These are phyloP conservation scores for Pipistrellus pipistrellus DNA, from an alignment of 2,797 vertebrate species.

Conservation along the genomic window DNA sequence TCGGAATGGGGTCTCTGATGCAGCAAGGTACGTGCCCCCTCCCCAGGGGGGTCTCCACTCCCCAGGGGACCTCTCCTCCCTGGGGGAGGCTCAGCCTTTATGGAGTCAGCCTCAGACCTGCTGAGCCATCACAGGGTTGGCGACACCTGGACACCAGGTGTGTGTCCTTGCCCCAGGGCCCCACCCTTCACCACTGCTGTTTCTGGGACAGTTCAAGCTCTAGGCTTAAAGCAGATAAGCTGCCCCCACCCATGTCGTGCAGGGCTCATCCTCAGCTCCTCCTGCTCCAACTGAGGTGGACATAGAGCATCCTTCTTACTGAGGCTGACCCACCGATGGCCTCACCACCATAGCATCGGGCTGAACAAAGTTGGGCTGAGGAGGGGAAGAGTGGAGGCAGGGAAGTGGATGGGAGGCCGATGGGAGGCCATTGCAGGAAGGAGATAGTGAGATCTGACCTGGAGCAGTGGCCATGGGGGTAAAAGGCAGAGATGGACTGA, in stretches of 20 bases:
- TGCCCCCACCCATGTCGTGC: accelerated
- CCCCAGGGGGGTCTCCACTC: too few species aligned
- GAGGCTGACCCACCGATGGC: background rate
- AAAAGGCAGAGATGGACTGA: background rate
- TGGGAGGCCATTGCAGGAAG: background rate
- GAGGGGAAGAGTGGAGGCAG: background rate
- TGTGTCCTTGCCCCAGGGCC: background rate
- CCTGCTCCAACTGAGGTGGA: background rate
- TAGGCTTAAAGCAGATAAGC: background rate
- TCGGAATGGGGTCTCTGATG: constrained; percentile 98
- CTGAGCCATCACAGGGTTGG: background rate
- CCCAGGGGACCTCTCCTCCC: background rate
- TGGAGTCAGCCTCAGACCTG: background rate
- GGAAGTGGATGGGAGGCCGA: background rate
- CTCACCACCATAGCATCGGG: background rate
- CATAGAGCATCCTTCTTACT: background rate
- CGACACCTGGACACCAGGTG: background rate
- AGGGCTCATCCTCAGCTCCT: background rate
- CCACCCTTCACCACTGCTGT: background rate
- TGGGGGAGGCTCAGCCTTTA: background rate
- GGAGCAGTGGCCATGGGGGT: background rate
- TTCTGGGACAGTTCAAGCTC: background rate
- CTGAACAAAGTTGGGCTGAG: background rate
- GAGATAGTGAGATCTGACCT: background rate
- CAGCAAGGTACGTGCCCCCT: constrained; percentile 92